A percentile compares a stretch with the other conserved stretches of the same genome.
Conservation (phyloP, 2,888 invertebrate species). For the Polydesmus complanatus region DNA sequence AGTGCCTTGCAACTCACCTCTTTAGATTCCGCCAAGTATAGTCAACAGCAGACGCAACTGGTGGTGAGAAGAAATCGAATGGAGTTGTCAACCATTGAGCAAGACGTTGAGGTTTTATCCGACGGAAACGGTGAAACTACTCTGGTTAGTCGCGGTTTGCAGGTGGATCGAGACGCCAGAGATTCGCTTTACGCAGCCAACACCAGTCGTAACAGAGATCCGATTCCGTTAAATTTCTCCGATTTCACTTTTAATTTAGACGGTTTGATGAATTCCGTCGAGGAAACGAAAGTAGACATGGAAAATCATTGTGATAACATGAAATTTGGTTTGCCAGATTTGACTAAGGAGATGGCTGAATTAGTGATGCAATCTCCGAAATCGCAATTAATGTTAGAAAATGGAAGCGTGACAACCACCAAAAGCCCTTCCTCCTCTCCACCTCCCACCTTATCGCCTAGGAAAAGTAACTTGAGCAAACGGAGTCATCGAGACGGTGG, state of each 20-base stretch:
- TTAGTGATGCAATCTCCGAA: background rate
- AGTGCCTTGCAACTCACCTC: background rate
- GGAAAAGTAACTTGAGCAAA: slow-evolving; percentile 5
- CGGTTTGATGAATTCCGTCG: background rate
- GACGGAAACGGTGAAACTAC: background rate
- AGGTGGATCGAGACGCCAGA: background rate
- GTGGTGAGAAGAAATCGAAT: background rate
- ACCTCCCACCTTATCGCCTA: background rate
- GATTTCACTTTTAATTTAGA: slow-evolving; percentile 21
- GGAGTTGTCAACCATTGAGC: background rate
- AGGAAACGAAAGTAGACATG: background rate
- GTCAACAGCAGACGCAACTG: background rate
- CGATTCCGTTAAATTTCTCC: slow-evolving; percentile 18
- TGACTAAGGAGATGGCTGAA: background rate
- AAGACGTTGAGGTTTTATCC: background rate
- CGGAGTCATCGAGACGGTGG: background rate
- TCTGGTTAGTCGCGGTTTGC: background rate
- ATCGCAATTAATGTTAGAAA: background rate
- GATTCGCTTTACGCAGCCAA: slow-evolving; percentile 8
- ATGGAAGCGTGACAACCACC: background rate
- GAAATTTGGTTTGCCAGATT: background rate
- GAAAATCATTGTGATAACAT: background rate
- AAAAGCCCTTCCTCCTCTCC: background rate
- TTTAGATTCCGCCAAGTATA: background rate
- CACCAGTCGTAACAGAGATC: slow-evolving; percentile 19